Evolutionary conservation across 1,140 invertebrate genomes (phyloP), one percentile per base, ranked within the genome.

Genomic region (Drosophila nigrodunni): DNA sequence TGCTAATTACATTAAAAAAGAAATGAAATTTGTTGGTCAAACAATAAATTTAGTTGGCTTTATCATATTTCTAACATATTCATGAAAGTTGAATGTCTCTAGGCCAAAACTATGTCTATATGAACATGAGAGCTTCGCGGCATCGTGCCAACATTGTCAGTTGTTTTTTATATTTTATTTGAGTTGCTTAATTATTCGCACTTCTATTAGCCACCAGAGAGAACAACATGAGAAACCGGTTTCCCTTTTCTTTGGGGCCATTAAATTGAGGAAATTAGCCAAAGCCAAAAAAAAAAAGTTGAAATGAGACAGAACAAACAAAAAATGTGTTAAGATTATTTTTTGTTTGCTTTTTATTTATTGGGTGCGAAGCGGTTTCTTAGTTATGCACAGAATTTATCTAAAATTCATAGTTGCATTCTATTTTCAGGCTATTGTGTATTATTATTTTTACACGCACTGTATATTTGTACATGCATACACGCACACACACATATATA

Each of bases 201-300:
- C 34, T 57, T 41, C 35, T 54, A 58, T 78, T 88, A 79, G 83
- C 58, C 73, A 77, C 1, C 25, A 6, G 25, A 30, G 81, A 80
- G 82, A 86, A 57, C 54, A 65, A 80, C 79, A 83, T 88, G 77
- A 88, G 62, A 77, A 83, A 87, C 83, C 59, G 76, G 82, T 88
- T 88, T 87, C 77, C 55, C 54, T 74, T 78, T 82, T 30, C 25
- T 30, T 76, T 57, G 66, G 55, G 35, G 79, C 49, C 59, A 70
- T 65, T 66, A 70, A 65, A 64, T 61, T 55, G 67, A 68, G 61
- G 72, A 86, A 86, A 86, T 88, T 82, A 79, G 72, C 65, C 68
- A 54, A 15, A 50, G 21, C 65, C 71, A 59, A 52, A 59, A 80
- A 82, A 82, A 41, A 85, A 80, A 46, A 57, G 6, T 8, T 18